Conservation (phyloP, 2,888 invertebrate species). For the Drosophila leonis region DNA sequence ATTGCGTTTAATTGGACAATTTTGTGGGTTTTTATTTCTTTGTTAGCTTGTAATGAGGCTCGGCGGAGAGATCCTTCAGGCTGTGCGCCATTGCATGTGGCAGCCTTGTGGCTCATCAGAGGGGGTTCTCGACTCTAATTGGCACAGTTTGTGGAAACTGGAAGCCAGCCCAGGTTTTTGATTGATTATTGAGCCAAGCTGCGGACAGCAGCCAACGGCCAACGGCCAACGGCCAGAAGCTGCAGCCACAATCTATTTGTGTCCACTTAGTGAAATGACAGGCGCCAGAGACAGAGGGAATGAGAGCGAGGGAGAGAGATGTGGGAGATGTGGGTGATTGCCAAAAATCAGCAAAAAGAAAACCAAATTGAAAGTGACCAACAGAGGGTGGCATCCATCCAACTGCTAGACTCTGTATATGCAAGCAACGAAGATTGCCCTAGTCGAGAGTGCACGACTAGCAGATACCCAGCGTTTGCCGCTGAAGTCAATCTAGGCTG, state of each 20-base stretch:
- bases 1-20: constrained; percentile 83
- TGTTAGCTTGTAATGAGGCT: constrained; percentile 60
- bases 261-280: constrained; percentile 83
- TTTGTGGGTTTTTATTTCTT: constrained; percentile 68
- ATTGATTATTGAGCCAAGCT: constrained; percentile 85
- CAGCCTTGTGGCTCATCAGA: not conserved
- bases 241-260: constrained; percentile 83
- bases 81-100: constrained; percentile 58
- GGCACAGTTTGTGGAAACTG: constrained; percentile 36
- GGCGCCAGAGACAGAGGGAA: constrained; percentile 31
- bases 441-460: not conserved
- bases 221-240: constrained; percentile 20
- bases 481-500: not conserved
- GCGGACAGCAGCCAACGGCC: constrained; percentile 79
- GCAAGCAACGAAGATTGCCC: constrained; percentile 38
- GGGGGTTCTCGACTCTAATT: constrained; percentile 48
- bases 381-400: constrained; percentile 46
- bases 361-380: constrained; percentile 79
- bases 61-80: constrained; percentile 14
- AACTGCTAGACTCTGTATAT: constrained; percentile 50
- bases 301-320: not conserved
- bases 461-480: not conserved
- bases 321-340: constrained; percentile 37
- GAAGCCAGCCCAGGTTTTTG: constrained; percentile 75
- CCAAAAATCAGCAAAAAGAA: constrained; percentile 65